Percentiles rank a stretch among this genome's conserved stretches.
These are phyloP conservation scores for Athalia cordata DNA, from an alignment of 2,888 invertebrate genomes.

Conservation along the genomic window DNA sequence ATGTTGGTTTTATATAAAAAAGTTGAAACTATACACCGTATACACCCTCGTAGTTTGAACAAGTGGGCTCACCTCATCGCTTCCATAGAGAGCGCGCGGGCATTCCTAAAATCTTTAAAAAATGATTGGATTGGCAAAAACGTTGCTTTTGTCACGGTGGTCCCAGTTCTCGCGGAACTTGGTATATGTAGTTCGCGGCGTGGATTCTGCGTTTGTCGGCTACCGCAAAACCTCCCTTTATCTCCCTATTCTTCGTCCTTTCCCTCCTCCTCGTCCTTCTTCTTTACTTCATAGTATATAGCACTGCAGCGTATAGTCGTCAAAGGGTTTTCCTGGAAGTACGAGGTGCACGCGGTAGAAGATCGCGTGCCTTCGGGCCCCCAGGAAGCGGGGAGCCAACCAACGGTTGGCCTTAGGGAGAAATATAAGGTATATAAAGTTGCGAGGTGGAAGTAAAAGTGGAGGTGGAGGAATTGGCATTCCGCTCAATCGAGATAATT, in stretches of 20 bases:
- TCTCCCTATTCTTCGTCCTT: slow-evolving; percentile 3
- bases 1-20: neutral
- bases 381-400: slow-evolving; percentile 26
- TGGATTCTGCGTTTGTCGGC: slow-evolving; percentile 29
- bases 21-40: neutral
- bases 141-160: slow-evolving; percentile 31
- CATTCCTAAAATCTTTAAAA: neutral
- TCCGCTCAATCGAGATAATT: slow-evolving; percentile 42
- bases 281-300: slow-evolving; percentile 5
- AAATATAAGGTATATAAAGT: slow-evolving; percentile 8
- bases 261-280: slow-evolving; percentile 4
- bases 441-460: neutral
- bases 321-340: slow-evolving; percentile 27
- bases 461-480: slow-evolving; percentile 6
- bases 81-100: neutral
- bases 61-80: neutral
- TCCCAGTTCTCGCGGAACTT: slow-evolving; percentile 20
- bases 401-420: neutral
- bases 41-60: neutral
- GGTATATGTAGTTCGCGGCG: slow-evolving; percentile 7
- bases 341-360: neutral
- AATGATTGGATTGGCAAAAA: slow-evolving; percentile 34
- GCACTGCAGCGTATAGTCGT: slow-evolving; percentile 24
- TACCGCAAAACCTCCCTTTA: slow-evolving; percentile 4
- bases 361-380: slow-evolving; percentile 37